Evolutionary conservation across 1,140 invertebrate genomes (phyloP).

Genomic region (Zeugodacus cucurbitae): DNA sequence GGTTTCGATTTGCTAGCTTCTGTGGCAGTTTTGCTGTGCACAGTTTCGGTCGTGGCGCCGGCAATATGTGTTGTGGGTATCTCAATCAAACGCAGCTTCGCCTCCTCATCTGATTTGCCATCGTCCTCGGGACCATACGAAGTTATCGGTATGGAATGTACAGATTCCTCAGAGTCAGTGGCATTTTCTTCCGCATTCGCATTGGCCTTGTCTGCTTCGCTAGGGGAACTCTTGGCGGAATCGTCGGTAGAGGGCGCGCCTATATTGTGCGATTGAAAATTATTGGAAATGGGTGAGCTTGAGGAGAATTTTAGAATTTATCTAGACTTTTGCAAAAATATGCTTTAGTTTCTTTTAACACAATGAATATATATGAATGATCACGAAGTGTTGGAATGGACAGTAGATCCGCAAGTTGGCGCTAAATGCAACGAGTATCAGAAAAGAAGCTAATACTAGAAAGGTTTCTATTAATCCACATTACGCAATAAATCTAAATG

Average conservation of each 20-base stretch:
- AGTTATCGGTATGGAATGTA: conserved; percentile 64
- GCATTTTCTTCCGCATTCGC: background rate
- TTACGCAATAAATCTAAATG: no score
- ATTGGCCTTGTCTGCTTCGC: background rate
- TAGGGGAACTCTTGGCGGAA: background rate
- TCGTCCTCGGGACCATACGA: conserved; percentile 63
- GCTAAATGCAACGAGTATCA: no score
- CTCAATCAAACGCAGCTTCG: conserved; percentile 15
- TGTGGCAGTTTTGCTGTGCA: background rate
- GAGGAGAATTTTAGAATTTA: no score
- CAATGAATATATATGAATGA: no score
- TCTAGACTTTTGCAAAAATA: no score
- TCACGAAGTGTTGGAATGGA: no score
- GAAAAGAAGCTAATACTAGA: no score
- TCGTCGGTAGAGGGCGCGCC: background rate
- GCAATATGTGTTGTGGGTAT: conserved; percentile 24
- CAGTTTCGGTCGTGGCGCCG: background rate
- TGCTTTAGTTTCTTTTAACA: no score
- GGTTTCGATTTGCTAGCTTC: background rate
- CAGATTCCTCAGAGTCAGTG: conserved; percentile 51
- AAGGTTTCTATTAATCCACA: no score
- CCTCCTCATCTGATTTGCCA: conserved; percentile 48
- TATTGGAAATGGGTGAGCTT: no score
- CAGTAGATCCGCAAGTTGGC: no score
- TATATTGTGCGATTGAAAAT: background rate